Conservation (phyloP, 2,113 vertebrate genomes). For the Ploceus nigricollis region DNA sequence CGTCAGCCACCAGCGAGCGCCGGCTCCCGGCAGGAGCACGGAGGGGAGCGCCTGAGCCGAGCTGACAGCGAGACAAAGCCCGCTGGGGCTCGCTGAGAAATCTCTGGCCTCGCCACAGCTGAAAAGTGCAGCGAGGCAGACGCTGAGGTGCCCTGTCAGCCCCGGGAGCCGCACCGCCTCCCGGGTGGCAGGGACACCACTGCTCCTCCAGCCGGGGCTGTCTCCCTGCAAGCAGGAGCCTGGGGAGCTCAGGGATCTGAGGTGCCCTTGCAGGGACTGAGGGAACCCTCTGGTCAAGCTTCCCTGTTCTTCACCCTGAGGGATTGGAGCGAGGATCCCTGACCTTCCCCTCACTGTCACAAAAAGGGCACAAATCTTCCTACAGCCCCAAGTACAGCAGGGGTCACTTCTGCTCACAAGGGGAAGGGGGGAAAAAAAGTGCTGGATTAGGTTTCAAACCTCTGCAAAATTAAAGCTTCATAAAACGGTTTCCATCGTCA, state of each 20-base stretch:
- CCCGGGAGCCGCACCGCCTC: background rate
- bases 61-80: slow-evolving; percentile 23
- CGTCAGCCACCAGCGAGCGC: background rate
- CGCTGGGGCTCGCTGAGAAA: background rate
- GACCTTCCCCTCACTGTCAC: background rate
- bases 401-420: background rate
- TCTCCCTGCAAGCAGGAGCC: fast-evolving
- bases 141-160: fast-evolving
- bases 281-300: background rate
- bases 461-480: background rate
- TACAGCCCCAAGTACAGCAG: background rate
- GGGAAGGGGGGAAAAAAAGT: fast-evolving
- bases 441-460: background rate
- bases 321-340: background rate
- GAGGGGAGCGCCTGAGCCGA: background rate
- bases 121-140: fast-evolving
- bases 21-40: background rate
- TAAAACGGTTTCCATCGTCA: fast-evolving
- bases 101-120: background rate
- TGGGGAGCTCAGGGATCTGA: fast-evolving
- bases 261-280: background rate
- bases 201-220: fast-evolving
- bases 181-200: background rate
- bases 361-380: background rate
- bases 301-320: background rate